phyloP scores from a whole-genome alignment of 2,113 vertebrate species.

The Loxodonta africana region DNA sequence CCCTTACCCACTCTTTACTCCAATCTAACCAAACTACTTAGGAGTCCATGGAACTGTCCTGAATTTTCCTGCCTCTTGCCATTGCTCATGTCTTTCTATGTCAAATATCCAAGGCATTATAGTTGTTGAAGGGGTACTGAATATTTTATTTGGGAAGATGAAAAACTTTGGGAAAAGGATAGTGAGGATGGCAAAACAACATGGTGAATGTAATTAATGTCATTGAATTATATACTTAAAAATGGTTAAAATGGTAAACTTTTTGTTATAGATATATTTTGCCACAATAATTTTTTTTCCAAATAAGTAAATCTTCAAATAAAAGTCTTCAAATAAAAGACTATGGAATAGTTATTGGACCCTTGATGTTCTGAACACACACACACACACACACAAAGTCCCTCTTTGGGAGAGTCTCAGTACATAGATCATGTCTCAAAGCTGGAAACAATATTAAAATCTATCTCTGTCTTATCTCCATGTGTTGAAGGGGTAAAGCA shows the following conservation, averaged over 20 bases:
- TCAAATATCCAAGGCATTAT: background rate
- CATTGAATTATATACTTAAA: background rate
- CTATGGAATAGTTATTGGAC: background rate
- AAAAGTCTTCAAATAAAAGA: background rate
- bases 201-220: background rate
- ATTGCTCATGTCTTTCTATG: conserved; percentile 2
- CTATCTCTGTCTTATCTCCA: background rate
- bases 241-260: background rate
- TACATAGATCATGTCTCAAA: background rate
- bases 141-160: background rate
- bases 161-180: background rate
- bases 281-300: no score
- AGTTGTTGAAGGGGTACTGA: background rate
- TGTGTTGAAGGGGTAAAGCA: background rate
- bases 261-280: background rate
- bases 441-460: background rate
- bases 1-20: background rate
- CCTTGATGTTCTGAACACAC: background rate
- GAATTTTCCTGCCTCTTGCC: background rate
- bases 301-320: no score
- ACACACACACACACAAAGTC: background rate
- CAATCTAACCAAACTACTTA: background rate
- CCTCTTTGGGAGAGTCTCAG: background rate
- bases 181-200: background rate
- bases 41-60: background rate